A percentile compares a stretch with the other conserved stretches of the same genome.
These are phyloP conservation scores for Amblyopsis hoosieri DNA, from an alignment of 2,797 vertebrate species.

Conservation along the genomic window DNA sequence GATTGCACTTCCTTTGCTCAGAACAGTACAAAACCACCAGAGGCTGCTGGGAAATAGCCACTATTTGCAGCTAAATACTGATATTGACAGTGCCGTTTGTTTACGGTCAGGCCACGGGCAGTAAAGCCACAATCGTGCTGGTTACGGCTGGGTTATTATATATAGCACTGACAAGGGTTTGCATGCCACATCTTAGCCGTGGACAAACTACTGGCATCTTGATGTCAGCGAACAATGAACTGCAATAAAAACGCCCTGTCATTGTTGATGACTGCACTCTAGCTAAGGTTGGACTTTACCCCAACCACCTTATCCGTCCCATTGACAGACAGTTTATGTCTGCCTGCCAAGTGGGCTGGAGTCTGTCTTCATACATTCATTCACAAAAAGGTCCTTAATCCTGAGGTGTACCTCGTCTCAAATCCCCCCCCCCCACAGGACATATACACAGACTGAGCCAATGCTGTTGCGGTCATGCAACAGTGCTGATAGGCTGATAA, in stretches of 20 bases:
- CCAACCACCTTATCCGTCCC: conserved; percentile 36
- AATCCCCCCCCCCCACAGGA: too few species aligned
- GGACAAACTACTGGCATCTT: too few species aligned
- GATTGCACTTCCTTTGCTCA: too few species aligned
- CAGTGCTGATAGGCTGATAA: conserved; percentile 70
- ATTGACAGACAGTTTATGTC: conserved; percentile 47
- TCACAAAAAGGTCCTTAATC: too few species aligned
- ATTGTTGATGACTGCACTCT: conserved; percentile 18
- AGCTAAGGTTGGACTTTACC: conserved; percentile 45
- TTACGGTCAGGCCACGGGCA: neutral
- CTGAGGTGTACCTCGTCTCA: too few species aligned
- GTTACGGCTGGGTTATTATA: too few species aligned
- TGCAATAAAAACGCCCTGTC: too few species aligned
- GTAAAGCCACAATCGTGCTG: too few species aligned
- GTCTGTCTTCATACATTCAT: conserved; percentile 61
- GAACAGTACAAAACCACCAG: neutral
- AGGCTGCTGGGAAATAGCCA: neutral
- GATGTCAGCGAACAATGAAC: too few species aligned
- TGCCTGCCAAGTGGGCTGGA: conserved; percentile 67
- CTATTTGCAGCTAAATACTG: neutral
- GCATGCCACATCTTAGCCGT: too few species aligned
- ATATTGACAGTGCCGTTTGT: neutral
- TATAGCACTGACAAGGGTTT: too few species aligned
- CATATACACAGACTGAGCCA: conserved; percentile 57
- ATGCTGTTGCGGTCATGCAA: conserved; percentile 68